These are phyloP conservation scores for Propsilocerus akamusi DNA, from an alignment of 1,140 invertebrate species.

Conservation along the genomic window DNA sequence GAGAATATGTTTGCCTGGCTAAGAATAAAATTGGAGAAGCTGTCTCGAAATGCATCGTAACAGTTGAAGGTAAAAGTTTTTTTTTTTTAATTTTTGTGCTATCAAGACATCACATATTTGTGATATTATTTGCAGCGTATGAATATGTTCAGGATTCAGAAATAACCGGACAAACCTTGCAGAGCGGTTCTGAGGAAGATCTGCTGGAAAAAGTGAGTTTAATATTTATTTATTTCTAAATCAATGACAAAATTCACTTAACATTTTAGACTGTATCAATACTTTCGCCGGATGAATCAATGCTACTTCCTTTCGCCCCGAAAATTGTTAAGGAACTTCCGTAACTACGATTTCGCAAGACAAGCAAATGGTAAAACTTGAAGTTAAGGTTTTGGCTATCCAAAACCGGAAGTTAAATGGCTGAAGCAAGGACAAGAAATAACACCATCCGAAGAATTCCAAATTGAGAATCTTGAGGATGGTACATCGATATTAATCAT, in stretches of 20 bases:
- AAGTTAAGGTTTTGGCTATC: slow-evolving; percentile 65
- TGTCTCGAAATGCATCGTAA: slow-evolving; percentile 54
- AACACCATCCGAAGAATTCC: slow-evolving; percentile 56
- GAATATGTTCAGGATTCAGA: slow-evolving; percentile 83
- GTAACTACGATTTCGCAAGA: slow-evolving; percentile 47
- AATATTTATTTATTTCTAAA: slow-evolving; percentile 10
- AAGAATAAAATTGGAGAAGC: slow-evolving; percentile 72
- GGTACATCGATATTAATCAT: slow-evolving; percentile 70
- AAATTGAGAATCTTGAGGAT: slow-evolving; percentile 69
- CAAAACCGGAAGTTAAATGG: slow-evolving; percentile 65
- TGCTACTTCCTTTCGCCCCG: slow-evolving; percentile 40
- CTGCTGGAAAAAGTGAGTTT: slow-evolving; percentile 52
- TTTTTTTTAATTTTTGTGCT: slow-evolving; percentile 36
- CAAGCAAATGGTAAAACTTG: slow-evolving; percentile 59
- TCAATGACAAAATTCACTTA: neutral
- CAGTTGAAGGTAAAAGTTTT: slow-evolving; percentile 55
- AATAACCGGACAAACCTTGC: slow-evolving; percentile 36
- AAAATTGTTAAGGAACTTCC: slow-evolving; percentile 59
- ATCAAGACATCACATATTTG: slow-evolving; percentile 63
- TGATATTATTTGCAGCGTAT: slow-evolving; percentile 70
- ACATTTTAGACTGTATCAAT: slow-evolving; percentile 31
- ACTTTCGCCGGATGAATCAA: slow-evolving; percentile 30
- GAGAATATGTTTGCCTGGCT: slow-evolving; percentile 67
- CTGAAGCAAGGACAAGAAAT: slow-evolving; percentile 60
- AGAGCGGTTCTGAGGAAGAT: slow-evolving; percentile 59